Conservation (phyloP, 2,888 invertebrate species). For the Kryphioiulus occultus region DNA sequence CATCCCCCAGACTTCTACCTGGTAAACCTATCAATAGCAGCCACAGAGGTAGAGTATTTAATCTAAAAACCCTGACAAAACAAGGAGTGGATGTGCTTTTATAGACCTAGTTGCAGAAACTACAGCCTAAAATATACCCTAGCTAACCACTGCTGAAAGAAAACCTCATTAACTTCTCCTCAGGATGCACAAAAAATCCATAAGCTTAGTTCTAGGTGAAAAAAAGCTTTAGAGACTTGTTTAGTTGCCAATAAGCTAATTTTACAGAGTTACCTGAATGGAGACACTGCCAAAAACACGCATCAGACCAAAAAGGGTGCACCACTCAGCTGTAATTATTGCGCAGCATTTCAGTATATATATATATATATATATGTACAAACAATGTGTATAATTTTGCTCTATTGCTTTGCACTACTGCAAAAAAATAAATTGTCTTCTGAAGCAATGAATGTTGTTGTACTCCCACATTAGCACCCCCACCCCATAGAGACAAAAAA, state of each 20-base stretch:
- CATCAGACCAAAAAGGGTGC: not conserved
- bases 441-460: too few species aligned
- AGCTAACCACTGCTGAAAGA: not conserved
- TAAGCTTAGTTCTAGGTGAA: not conserved
- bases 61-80: not conserved
- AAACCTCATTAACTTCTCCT: not conserved
- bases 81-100: not conserved
- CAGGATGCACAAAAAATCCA: not conserved
- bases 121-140: not conserved
- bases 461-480: too few species aligned
- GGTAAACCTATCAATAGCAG: not conserved
- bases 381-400: too few species aligned
- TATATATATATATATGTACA: not conserved
- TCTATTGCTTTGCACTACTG: too few species aligned
- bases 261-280: constrained; percentile 14
- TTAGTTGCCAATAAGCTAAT: constrained; percentile 30
- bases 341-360: not conserved
- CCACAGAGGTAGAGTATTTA: not conserved
- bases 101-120: not conserved
- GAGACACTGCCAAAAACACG: not conserved
- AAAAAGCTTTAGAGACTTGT: not conserved
- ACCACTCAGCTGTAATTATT: not conserved
- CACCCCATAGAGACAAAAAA: too few species aligned
- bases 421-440: too few species aligned
- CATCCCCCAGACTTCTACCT: not conserved